Conservation (phyloP, 2,797 vertebrate species). For the Syngnathus acus region DNA sequence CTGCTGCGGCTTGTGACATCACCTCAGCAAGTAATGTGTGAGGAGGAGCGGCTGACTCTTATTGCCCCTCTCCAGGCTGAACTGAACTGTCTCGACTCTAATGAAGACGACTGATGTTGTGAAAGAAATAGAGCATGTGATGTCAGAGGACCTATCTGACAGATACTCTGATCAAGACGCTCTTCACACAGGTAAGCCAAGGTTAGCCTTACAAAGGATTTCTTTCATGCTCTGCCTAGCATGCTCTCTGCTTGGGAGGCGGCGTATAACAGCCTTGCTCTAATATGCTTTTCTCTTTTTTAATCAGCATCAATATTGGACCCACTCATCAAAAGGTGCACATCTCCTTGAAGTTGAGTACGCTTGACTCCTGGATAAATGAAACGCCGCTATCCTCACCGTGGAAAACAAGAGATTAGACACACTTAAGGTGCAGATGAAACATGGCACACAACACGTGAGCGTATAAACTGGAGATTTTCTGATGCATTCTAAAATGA, state of each 20-base stretch:
- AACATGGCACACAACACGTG: not conserved
- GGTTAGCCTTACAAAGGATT: slow-evolving; percentile 19
- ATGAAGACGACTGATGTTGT: slow-evolving; percentile 30
- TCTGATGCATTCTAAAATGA: not conserved
- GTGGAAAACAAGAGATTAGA: slow-evolving; percentile 28
- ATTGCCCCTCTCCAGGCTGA: slow-evolving; percentile 21
- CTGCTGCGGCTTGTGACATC: slow-evolving; percentile 17
- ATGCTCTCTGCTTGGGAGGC: not conserved
- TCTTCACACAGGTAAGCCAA: slow-evolving; percentile 17
- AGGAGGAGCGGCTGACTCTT: slow-evolving; percentile 25
- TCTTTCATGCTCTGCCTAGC: not conserved
- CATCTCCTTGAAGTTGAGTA: slow-evolving; percentile 39
- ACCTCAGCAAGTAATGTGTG: slow-evolving; percentile 7
- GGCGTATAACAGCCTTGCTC: not conserved
- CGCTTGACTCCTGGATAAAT: slow-evolving; percentile 38
- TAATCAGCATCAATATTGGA: slow-evolving; percentile 38
- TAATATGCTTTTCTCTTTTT: slow-evolving; percentile 29
- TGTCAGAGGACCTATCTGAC: slow-evolving; percentile 20
- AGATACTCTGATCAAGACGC: slow-evolving; percentile 28
- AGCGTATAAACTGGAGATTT: not conserved
- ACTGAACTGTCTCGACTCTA: slow-evolving; percentile 23
- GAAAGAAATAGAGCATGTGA: slow-evolving; percentile 19
- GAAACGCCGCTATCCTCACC: slow-evolving; percentile 43
- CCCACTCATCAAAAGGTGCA: slow-evolving; percentile 36
- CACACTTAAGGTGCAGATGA: slow-evolving; percentile 35